These are phyloP conservation scores for Dipodomys ordii DNA, from an alignment of 2,113 vertebrate species.

Conservation along the genomic window DNA sequence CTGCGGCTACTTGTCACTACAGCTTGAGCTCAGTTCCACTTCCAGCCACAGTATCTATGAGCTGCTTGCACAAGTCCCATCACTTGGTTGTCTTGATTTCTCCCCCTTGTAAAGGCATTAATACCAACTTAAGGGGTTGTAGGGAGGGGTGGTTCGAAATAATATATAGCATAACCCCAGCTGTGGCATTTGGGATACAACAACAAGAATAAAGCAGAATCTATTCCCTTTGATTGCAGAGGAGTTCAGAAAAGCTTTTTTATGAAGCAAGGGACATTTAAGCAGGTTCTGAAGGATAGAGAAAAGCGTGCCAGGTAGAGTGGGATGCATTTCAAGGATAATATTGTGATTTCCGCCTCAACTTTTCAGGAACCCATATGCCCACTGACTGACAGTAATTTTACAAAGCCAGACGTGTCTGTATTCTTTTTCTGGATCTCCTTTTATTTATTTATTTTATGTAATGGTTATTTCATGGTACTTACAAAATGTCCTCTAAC, in stretches of 20 bases:
- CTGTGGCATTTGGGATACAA: neutral
- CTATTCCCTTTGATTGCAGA: neutral
- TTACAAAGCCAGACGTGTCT: conserved; percentile 62
- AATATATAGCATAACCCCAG: neutral
- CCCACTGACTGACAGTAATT: conserved; percentile 73
- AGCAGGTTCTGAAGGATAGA: conserved; percentile 35
- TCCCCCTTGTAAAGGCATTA: neutral
- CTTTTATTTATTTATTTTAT: conserved; percentile 67
- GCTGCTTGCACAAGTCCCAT: neutral
- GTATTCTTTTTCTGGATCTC: conserved; percentile 60
- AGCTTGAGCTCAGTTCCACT: neutral
- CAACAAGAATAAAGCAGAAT: neutral
- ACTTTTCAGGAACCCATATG: conserved; percentile 75
- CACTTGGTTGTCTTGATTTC: neutral
- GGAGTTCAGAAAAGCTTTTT: neutral
- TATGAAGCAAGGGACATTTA: neutral
- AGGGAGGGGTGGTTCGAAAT: neutral
- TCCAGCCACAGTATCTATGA: neutral
- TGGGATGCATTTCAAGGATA: conserved; percentile 56
- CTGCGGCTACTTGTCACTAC: neutral
- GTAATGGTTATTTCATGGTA: conserved; percentile 61
- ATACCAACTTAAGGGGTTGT: neutral
- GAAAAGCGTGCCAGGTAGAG: conserved; percentile 65
- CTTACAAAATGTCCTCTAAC: conserved; percentile 62
- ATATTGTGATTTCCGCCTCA: conserved; percentile 72